Evolutionary conservation across 2,888 invertebrate species (phyloP).

Genomic region (Synergus japonicus): DNA sequence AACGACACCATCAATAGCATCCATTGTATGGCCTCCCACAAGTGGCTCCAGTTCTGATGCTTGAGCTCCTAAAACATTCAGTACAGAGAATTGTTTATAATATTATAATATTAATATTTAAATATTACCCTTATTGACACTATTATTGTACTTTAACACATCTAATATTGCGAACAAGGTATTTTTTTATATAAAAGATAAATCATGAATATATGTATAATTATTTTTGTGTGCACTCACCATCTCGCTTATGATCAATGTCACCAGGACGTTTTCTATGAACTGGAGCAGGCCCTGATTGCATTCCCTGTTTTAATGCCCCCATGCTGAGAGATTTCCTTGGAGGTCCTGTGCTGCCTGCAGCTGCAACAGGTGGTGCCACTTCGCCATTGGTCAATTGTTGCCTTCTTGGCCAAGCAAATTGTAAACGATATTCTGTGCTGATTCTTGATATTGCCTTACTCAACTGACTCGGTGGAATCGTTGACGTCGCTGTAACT

Average conservation of each 20-base stretch:
- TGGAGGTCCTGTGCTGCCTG: constrained; percentile 80
- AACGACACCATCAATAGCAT: constrained; percentile 74
- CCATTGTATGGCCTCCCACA: constrained; percentile 78
- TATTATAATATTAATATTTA: background rate
- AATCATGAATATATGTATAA: background rate
- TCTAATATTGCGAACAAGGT: too few relatives aligned
- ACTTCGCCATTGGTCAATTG: constrained; percentile 80
- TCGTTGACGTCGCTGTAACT: constrained; percentile 68
- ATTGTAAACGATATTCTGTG: constrained; percentile 93
- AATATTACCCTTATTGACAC: too few relatives aligned
- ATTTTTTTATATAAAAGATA: too few relatives aligned
- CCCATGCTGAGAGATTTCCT: constrained; percentile 93
- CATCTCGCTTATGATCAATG: constrained; percentile 81
- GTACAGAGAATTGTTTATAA: background rate
- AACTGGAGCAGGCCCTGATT: constrained; percentile 79
- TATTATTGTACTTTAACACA: too few relatives aligned
- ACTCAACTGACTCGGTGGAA: constrained; percentile 82
- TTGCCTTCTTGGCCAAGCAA: constrained; percentile 88
- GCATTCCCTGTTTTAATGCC: constrained; percentile 83
- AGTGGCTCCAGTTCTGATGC: constrained; percentile 78
- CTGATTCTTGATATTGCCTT: constrained; percentile 86
- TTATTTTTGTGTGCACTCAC: constrained; percentile 54
- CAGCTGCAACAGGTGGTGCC: constrained; percentile 77
- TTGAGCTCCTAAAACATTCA: constrained; percentile 63
- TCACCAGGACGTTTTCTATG: constrained; percentile 85